Evolutionary conservation across 2,113 vertebrate genomes (phyloP), one percentile per base, ranked within the genome.

Genomic region (Pedionomus torquatus): DNA sequence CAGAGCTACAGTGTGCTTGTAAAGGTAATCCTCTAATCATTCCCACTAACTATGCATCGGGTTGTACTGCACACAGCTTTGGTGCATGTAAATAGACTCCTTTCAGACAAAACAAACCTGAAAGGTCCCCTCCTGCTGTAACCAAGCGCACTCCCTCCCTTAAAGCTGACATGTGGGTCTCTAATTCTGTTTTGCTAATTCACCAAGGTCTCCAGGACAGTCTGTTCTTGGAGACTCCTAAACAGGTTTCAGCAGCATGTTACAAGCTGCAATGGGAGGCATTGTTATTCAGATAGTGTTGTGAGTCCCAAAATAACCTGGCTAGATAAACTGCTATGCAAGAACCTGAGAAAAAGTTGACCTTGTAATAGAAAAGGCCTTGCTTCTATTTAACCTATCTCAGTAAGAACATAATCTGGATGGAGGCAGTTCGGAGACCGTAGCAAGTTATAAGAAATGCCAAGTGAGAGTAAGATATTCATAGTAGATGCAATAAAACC

Each of bases 331-430:
- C 20, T 44, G 52, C 69, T 52, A 3, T 31, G 33, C 77, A 91
- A 94, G 48, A 65, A 68, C 64, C 83, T 91, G 94, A 87, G 87
- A 87, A 91, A 96, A 96, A 87, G 6, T 16, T 96, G 94, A 93
- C 81, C 91, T 95, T 93, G 93, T 52, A 39, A 17, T 5, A 87
- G 74, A 25, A 72, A 78, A 95, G 21, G 31, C 68, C 77, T 94
- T 89, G 63, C 15, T 77, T 87, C 30, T 48, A 15, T 84, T 92
- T 91, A 92, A 64, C 48, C 39, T 52, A 52, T 13, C 26, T 64
- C 66, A 8, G 35, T 61, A 84, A 79, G 83, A 71, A 65, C 24
- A 68, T 48, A 71, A 94, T 89, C 84, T n/a, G 39, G 69, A 71
- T 25, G 65, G 24, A 91, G 31, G 63, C 57, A 69, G 77, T 82